Evolutionary conservation across 2,797 vertebrate genomes (phyloP).

Genomic region (Melanogrammus aeglefinus): DNA sequence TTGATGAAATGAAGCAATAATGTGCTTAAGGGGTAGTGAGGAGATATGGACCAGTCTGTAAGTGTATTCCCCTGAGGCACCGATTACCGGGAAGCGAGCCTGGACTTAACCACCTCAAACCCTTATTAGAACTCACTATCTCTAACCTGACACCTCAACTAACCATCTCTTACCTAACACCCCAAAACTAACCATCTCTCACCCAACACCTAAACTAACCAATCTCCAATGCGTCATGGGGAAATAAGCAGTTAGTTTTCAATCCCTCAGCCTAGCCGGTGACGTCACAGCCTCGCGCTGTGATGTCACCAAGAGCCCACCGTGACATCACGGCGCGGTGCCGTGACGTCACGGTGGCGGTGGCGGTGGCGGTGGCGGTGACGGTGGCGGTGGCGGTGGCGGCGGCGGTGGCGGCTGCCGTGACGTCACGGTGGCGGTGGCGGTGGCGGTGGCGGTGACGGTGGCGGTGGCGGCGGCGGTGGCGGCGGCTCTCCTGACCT

Average conservation of each 20-base stretch:
- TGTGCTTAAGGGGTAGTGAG: not conserved
- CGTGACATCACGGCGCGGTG: too few species aligned
- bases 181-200: not conserved
- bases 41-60: not conserved
- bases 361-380: too few species aligned
- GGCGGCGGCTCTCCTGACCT: constrained; percentile 55
- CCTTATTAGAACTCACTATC: not conserved
- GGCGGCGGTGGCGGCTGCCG: too few species aligned
- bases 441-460: too few species aligned
- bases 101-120: not conserved
- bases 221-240: not conserved
- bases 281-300: too few species aligned
- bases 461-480: too few species aligned
- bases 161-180: not conserved
- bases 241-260: not conserved
- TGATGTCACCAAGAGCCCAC: too few species aligned
- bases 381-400: too few species aligned
- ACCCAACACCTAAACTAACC: not conserved
- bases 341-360: too few species aligned
- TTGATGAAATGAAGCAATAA: constrained; percentile 1
- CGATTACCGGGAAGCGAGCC: not conserved
- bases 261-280: not conserved
- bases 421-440: too few species aligned
- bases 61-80: not conserved
- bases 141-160: too few species aligned